Evolutionary conservation across 2,797 vertebrate genomes (phyloP).

Genomic region (Coendou prehensilis): DNA sequence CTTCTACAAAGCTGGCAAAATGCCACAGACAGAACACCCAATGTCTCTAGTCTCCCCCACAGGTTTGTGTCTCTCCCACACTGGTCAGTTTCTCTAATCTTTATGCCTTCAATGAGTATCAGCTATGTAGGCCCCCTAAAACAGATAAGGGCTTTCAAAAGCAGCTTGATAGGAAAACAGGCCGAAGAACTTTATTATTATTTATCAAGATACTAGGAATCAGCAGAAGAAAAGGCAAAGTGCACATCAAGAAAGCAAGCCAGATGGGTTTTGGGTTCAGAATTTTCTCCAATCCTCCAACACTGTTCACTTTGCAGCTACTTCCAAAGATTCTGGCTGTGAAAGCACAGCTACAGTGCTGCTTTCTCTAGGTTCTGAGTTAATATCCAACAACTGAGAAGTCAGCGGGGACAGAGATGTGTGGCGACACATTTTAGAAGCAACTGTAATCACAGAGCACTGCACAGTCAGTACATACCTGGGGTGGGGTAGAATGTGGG

Average conservation of each 20-base stretch:
- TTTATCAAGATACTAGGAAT: constrained; percentile 19
- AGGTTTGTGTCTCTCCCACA: constrained; percentile 10
- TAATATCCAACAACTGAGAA: constrained; percentile 66
- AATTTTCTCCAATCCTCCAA: constrained; percentile 22
- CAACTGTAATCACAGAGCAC: constrained; percentile 25
- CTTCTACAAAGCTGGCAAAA: constrained; percentile 18
- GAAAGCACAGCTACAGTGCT: background rate
- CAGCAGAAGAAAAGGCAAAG: background rate
- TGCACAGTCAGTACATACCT: background rate
- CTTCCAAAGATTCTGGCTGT: background rate
- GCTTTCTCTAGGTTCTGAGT: constrained; percentile 65
- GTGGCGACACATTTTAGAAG: constrained; percentile 65
- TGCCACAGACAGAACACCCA: background rate
- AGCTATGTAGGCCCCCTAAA: background rate
- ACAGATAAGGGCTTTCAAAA: constrained; percentile 53
- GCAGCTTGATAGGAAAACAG: background rate
- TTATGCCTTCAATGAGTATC: background rate
- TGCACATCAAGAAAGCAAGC: background rate
- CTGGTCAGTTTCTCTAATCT: constrained; percentile 5
- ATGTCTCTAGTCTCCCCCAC: background rate
- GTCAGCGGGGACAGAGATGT: constrained; percentile 47
- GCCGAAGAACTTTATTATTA: background rate
- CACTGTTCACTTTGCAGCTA: background rate
- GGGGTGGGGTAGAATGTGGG: constrained; percentile 22
- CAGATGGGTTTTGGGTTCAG: background rate